Evolutionary conservation across 1,140 invertebrate genomes (phyloP), one percentile per base, ranked within the genome.

Genomic region (Heliconius himera): DNA sequence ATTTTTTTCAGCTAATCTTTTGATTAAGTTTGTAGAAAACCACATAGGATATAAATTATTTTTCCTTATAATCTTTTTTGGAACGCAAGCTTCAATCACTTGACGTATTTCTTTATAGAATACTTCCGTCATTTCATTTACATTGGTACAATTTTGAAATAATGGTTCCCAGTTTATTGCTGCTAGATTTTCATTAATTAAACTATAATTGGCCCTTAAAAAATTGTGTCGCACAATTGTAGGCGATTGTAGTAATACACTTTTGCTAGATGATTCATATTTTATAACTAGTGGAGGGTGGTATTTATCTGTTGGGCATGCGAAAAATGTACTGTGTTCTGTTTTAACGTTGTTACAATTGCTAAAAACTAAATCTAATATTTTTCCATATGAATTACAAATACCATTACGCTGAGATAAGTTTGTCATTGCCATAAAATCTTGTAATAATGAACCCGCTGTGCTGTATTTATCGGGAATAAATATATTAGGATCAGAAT

Each of bases 371-470:
- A 74, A 33, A 71, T 74, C 56, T 33, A 79, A 49, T 13, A 75
- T 75, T 29, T 75, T 79, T 70, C 73, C 73, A 71, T 74, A 79
- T 29, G 72, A 51, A 78, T 83, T 81, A 54, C 46, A 33, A 16
- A 83, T 36, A 29, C 33, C 41, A 82, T 85, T 85, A 77, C 73
- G 78, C 22, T 85, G 84, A 54, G 38, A 74, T n/a, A 85, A 51
- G 60, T 70, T 82, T 33, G 80, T 81, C 2, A 82, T 6, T 26
- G 81, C 74, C 29, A 80, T 82, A n/a, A 85, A 85, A 80, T 83
- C 84, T 49, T 79, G 70, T 20, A 82, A 49, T 70, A 82, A 46
- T 33, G 77, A 2, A 36, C 29, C 8, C 33, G 13, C 41, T 36
- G 56, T 8, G 73, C 54, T 36, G 8, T 38, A 46, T 41, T 60